A percentile compares a stretch with the other conserved stretches of the same genome.
phyloP scores from a whole-genome alignment of 2,888 invertebrate species.

The Epinotia brunnichana region DNA sequence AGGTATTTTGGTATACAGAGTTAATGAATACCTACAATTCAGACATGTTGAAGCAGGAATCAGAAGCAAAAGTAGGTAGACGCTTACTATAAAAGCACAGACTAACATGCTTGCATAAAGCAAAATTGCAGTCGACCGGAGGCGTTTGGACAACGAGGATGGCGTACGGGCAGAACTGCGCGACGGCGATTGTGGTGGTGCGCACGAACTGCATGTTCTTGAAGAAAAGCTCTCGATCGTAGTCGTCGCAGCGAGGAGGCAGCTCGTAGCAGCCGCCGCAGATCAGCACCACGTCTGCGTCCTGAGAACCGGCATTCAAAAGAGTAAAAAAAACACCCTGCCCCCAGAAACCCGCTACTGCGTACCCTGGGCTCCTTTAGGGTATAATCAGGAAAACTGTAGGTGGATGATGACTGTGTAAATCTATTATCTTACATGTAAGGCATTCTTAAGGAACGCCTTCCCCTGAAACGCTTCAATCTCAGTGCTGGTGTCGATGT shows the following conservation, averaged over 20 bases:
- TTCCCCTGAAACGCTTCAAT: slow-evolving; percentile 73
- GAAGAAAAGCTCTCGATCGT: slow-evolving; percentile 71
- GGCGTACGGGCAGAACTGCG: slow-evolving; percentile 72
- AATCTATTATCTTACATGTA: slow-evolving; percentile 56
- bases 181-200: slow-evolving; percentile 62
- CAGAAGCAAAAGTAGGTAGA: not conserved
- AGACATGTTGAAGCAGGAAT: too few relatives aligned
- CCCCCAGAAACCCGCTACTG: too few relatives aligned
- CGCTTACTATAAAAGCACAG: not conserved
- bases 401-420: too few relatives aligned
- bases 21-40: too few relatives aligned
- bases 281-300: slow-evolving; percentile 73
- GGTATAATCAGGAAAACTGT: too few relatives aligned
- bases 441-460: slow-evolving; percentile 62
- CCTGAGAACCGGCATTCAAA: slow-evolving; percentile 50
- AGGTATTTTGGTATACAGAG: too few relatives aligned
- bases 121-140: slow-evolving; percentile 75
- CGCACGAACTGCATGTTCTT: slow-evolving; percentile 71
- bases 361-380: too few relatives aligned
- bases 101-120: slow-evolving; percentile 70
- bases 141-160: slow-evolving; percentile 74
- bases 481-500: slow-evolving; percentile 72
- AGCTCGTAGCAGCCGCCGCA: slow-evolving; percentile 69
- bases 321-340: too few relatives aligned
- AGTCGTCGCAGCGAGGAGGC: slow-evolving; percentile 67